These are phyloP conservation scores for Drosophila subpulchrella DNA, from an alignment of 1,140 invertebrate species.

Conservation along the genomic window DNA sequence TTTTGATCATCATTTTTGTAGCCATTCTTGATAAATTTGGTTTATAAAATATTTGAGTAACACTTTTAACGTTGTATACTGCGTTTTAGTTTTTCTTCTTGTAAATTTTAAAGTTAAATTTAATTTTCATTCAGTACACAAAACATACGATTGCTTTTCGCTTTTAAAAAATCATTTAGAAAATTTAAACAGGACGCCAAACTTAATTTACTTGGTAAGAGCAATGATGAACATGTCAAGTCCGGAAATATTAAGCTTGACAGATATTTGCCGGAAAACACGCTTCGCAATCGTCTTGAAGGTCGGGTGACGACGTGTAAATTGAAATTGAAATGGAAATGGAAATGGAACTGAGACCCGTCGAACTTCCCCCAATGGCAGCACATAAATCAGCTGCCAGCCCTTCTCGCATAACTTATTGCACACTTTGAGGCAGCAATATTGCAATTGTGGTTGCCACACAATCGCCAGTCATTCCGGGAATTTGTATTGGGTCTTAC, in stretches of 20 bases:
- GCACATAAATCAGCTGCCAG: constrained; percentile 24
- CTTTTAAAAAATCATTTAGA: too few species aligned
- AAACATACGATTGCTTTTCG: too few species aligned
- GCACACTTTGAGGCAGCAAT: constrained; percentile 29
- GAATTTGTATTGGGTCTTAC: constrained; percentile 34
- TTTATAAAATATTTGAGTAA: too few species aligned
- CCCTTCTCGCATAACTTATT: constrained; percentile 22
- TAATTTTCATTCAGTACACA: too few species aligned
- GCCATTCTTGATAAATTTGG: too few species aligned
- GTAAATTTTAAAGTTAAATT: too few species aligned
- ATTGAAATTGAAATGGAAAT: constrained; percentile 14
- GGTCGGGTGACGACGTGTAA: neutral
- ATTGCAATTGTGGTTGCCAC: constrained; percentile 28
- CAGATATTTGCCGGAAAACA: constrained; percentile 1
- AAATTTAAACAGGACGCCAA: too few species aligned
- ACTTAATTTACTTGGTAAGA: too few species aligned
- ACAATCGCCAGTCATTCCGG: constrained; percentile 26
- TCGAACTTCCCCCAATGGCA: neutral
- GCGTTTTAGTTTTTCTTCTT: too few species aligned
- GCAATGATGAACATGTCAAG: neutral
- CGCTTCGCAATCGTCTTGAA: constrained; percentile 3
- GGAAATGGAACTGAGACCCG: neutral
- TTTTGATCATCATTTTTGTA: too few species aligned
- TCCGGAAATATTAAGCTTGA: neutral
- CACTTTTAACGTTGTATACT: too few species aligned